Evolutionary conservation across 2,113 vertebrate species (phyloP), one percentile per base, ranked within the genome.

Genomic region (Salvator merianae): DNA sequence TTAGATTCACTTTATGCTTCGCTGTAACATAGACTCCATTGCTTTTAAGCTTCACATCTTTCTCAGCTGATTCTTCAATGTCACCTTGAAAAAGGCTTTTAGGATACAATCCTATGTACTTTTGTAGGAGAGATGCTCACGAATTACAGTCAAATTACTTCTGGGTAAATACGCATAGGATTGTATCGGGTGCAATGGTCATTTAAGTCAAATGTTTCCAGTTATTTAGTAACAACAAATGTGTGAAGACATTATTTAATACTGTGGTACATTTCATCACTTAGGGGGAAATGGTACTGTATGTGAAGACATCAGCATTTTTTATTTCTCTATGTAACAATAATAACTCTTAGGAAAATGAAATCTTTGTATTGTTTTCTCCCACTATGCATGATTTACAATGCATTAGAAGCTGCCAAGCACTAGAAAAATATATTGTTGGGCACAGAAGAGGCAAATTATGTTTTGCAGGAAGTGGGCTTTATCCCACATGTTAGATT

Each of bases 61-160:
- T 85, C 70, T 91, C 82, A 66, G 76, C 76, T 83, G 28, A 50
- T 91, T 90, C 78, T 88, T 92, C 89, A 91, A 86, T 40, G 47
- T 43, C 82, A 81, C n/a, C 9, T 14, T 72, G 79, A 88, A 81
- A 80, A 62, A 91, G 20, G 81, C 28, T 63, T 80, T 38, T 65
- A 86, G 40, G n/a, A 18, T 69, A 10, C 16, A 69, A 2, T 14
- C 66, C 30, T n/a, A 32, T 34, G 28, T n/a, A 43, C 10, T 73
- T 30, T 47, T 12, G 7, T 69, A 32, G 66, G 10, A 55, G 53
- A 55, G 53, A 55, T 55, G 53, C 53, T 12, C 53, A 55, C 53
- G 14, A 55, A 69, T 69, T 68, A 68, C 8, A 12, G n/a, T 68
- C 28, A 14, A 68, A 10, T 69, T 20, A 69, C 12, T 34, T 32